A percentile compares a stretch with the other conserved stretches of the same genome.
phyloP scores from a whole-genome alignment of 1,140 invertebrate species.

The Marisa cornuarietis region DNA sequence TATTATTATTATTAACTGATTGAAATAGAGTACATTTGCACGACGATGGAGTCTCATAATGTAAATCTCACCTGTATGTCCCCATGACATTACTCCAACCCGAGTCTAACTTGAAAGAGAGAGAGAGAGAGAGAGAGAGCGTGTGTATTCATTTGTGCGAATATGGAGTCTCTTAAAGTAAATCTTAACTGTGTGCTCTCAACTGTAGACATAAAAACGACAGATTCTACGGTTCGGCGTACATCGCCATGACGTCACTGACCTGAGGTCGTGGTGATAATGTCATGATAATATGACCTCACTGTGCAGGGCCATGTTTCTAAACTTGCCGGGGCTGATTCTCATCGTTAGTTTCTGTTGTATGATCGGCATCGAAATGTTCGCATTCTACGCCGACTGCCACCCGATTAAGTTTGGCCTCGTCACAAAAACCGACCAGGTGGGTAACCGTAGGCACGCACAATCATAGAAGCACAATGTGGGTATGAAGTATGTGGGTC shows the following conservation, averaged over 20 bases:
- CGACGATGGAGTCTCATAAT: too few relatives aligned
- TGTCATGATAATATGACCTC: neutral
- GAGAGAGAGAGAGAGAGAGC: too few relatives aligned
- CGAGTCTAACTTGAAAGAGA: too few relatives aligned
- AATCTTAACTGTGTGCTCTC: too few relatives aligned
- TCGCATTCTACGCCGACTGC: conserved; percentile 80
- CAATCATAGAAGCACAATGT: too few relatives aligned
- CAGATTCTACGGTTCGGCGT: neutral
- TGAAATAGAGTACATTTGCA: too few relatives aligned
- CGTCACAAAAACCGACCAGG: conserved; percentile 67
- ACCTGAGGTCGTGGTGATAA: neutral
- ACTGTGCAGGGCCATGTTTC: conserved; percentile 38
- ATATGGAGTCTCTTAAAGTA: neutral
- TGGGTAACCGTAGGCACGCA: conserved; percentile 5
- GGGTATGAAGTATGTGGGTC: too few relatives aligned
- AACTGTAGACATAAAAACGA: neutral
- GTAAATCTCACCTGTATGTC: neutral
- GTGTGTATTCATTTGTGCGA: too few relatives aligned
- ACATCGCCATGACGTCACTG: neutral
- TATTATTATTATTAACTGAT: too few relatives aligned
- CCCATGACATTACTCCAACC: too few relatives aligned
- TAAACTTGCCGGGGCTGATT: conserved; percentile 41
- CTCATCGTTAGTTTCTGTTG: conserved; percentile 71
- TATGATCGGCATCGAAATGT: conserved; percentile 84
- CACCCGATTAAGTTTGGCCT: conserved; percentile 76